Conservation (phyloP, 2,113 vertebrate species). For the Panthera uncia region DNA sequence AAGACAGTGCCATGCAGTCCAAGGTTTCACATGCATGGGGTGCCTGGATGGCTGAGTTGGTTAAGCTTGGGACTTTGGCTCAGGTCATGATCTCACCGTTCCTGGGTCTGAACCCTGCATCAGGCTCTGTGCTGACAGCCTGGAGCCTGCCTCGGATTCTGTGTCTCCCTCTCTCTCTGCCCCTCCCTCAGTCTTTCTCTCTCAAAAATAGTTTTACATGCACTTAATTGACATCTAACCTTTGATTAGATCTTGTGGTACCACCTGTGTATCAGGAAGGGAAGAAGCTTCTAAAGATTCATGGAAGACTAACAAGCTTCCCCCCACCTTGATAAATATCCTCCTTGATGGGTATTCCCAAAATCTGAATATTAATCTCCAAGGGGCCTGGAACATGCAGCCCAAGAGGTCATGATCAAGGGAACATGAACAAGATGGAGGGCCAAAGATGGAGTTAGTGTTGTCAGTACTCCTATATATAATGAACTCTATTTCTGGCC, state of each 20-base stretch:
- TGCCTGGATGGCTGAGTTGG: no score
- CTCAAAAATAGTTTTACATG: neutral
- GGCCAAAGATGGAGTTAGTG: neutral
- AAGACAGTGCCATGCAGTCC: neutral
- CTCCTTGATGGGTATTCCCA: neutral
- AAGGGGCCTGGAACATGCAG: neutral
- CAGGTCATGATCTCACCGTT: no score
- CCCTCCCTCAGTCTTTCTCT: no score
- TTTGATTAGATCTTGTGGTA: neutral
- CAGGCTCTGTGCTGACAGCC: no score
- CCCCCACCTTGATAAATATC: neutral
- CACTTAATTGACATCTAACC: neutral
- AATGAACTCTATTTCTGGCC: neutral
- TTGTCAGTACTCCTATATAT: neutral
- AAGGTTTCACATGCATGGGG: neutral
- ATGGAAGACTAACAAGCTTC: neutral
- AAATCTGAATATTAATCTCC: neutral
- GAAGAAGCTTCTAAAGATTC: neutral
- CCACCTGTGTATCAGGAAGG: neutral
- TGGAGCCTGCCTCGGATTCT: no score
- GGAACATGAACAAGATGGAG: neutral
- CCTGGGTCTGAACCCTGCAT: no score
- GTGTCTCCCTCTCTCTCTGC: no score
- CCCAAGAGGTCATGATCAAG: neutral
- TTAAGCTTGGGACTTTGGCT: no score